Evolutionary conservation across 2,113 vertebrate species (phyloP), one percentile per base, ranked within the genome.

Genomic region (Hemichromis elongatus): DNA sequence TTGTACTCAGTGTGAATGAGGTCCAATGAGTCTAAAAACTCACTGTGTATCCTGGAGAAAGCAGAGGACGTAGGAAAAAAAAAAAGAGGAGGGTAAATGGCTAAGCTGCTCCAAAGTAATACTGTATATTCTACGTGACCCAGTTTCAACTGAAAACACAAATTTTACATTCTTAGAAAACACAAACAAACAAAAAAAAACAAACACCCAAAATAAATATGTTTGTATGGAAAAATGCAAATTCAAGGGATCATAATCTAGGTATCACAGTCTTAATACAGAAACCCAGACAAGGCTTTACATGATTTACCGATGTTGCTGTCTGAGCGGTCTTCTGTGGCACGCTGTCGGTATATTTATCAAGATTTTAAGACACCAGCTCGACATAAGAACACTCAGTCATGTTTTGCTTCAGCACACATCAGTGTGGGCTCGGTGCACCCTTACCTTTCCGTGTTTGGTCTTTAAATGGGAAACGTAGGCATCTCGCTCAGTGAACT

Each of bases 391-490:
- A 73, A 73, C 40, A 11, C 9, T 26, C 2, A 18, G 9, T 73
- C 47, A 73, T 73, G 68, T 30, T 50, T 50, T 73, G 24, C 42
- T 30, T 73, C 42, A 53, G 55, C 18, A 61, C 12, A 40, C 9
- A 8, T 2, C 30, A 52, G 42, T 9, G 61, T 10, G 37, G 5
- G 9, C 3, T 59, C 13, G 6, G 21, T 18, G 5, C 33, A 40
- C 13, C 12, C 94, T 95, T 89, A 99, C 98, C 97, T 96, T 98
- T 50, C 97, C 96, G 0, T 99, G 98, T 86, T 86, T 97, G 93
- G 95, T 97, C 91, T 98, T 99, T 95, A 99, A 95, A 85, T 99
- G 98, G 75, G 96, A 97, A 82, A 98, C 95, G 0, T 97, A 99
- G n/a, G 96, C 94, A 61, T 99, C 98, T 77, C 98, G 93, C 56